These are phyloP conservation scores for Nannobrachium achirus DNA, from an alignment of 2,113 vertebrate genomes.

Conservation along the genomic window DNA sequence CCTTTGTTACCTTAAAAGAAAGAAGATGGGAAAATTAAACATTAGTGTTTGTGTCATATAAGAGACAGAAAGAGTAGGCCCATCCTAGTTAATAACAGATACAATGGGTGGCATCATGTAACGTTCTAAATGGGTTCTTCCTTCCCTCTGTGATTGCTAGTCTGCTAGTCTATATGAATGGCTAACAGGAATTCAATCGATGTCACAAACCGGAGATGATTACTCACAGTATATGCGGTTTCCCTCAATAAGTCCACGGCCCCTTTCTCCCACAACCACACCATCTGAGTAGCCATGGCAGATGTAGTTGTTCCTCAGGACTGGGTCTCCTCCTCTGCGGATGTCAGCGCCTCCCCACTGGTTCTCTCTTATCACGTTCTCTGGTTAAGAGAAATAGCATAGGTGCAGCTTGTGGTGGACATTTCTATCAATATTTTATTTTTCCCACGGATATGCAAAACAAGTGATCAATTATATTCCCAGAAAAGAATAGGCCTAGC, in stretches of 20 bases:
- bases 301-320: constrained; percentile 90
- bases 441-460: too few species aligned
- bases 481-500: too few species aligned
- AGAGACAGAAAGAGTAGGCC: background rate
- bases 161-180: too few species aligned
- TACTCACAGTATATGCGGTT: constrained; percentile 89
- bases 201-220: background rate
- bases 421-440: too few species aligned
- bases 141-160: too few species aligned
- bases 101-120: background rate
- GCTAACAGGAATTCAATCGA: background rate
- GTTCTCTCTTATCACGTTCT: constrained; percentile 91
- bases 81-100: background rate
- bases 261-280: constrained; percentile 88
- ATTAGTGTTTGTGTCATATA: background rate
- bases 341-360: constrained; percentile 93
- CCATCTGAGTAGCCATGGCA: constrained; percentile 89
- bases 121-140: too few species aligned
- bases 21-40: constrained; percentile 5
- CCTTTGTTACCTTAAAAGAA: constrained; percentile 84
- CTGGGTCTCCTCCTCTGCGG: constrained; percentile 85
- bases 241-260: constrained; percentile 89
- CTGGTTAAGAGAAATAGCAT: constrained; percentile 59
- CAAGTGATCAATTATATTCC: too few species aligned
- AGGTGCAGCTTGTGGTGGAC: too few species aligned